Conservation (phyloP, 2,888 invertebrate species). For the Agrotis clavis region DNA sequence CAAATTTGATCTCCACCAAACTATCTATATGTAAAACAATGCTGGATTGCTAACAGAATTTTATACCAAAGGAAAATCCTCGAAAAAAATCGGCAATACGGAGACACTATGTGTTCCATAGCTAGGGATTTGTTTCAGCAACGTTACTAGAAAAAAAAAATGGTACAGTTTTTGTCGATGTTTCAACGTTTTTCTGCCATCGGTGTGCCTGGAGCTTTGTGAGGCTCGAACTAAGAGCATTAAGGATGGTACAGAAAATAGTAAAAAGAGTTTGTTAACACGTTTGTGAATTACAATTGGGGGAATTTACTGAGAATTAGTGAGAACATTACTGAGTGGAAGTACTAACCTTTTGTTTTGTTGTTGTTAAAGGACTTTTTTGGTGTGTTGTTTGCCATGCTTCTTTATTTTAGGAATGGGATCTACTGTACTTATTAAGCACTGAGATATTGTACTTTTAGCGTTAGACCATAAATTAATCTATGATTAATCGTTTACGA, state of each 20-base stretch:
- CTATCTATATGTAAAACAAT: slow-evolving; percentile 58
- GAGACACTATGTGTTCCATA: slow-evolving; percentile 55
- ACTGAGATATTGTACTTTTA: neutral
- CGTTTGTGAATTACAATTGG: slow-evolving; percentile 44
- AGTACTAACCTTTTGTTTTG: slow-evolving; percentile 28
- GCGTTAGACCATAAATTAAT: neutral
- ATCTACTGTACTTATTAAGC: slow-evolving; percentile 9
- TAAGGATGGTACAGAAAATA: slow-evolving; percentile 67
- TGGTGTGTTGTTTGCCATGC: neutral
- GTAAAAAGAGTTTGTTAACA: slow-evolving; percentile 51
- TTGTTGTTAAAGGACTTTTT: slow-evolving; percentile 17
- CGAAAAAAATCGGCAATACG: slow-evolving; percentile 63
- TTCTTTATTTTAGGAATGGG: slow-evolving; percentile 8
- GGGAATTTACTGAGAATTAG: slow-evolving; percentile 44
- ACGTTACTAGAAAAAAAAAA: slow-evolving; percentile 54
- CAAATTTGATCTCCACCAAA: slow-evolving; percentile 46
- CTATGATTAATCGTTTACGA: too few species aligned
- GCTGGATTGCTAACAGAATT: slow-evolving; percentile 59
- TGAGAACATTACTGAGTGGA: slow-evolving; percentile 35
- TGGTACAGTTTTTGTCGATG: slow-evolving; percentile 64
- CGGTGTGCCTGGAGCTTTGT: slow-evolving; percentile 70
- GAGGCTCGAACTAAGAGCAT: slow-evolving; percentile 71
- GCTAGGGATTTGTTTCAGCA: slow-evolving; percentile 63
- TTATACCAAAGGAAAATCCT: slow-evolving; percentile 65
- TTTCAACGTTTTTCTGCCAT: slow-evolving; percentile 69